Base-by-base conservation (phyloP, 2,113 vertebrate genomes). In the Heterotilapia buettikoferi region DNA sequence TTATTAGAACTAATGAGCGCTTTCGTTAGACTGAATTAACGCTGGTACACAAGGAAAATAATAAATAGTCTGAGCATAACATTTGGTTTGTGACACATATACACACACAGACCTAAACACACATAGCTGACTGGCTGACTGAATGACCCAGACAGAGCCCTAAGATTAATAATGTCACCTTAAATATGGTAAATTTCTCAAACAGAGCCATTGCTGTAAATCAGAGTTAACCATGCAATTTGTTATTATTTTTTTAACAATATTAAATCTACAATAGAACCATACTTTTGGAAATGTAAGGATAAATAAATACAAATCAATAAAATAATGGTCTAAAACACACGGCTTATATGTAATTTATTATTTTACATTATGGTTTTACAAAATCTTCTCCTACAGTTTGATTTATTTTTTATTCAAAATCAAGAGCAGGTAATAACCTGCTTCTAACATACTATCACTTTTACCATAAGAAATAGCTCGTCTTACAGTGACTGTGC, bases 1-100 rank as follows among this genome's bases (percentile, higher is more conserved):
- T 96, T 92, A 84, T 96, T 92, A 96, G 89, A 89, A 94, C 97
- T 99, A 99, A 99, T 97, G 98, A 98, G 97, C 94, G 54, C 94
- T 96, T 94, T 95, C 84, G 86, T 96, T 95, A 84, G 92, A 90
- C 68, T 80, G 88, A 96, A 96, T 96, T 96, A 96, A 93, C 88
- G 45, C 86, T 38, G 33, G 84, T 45, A 76, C 88, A 88, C 76
- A 47, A 78, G 81, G 81, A 68, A 47, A 88, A 85, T 19, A 79
- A 90, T 14, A 89, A 81, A 90, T 56, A 84, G 80, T 45, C 57
- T 52, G 45, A 90, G 81, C 26, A 38, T 33, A 76, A 26, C 88
- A 88, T 88, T 91, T 76, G 85, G 29, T 92, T 86, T 36, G 76
- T 80, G 86, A 85, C 80, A 90, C 68, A 88, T 12, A 40, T 59